Percentiles rank a stretch among this genome's conserved stretches.
phyloP scores from a whole-genome alignment of 2,797 vertebrate genomes.

The Ctenosaura bakeri region DNA sequence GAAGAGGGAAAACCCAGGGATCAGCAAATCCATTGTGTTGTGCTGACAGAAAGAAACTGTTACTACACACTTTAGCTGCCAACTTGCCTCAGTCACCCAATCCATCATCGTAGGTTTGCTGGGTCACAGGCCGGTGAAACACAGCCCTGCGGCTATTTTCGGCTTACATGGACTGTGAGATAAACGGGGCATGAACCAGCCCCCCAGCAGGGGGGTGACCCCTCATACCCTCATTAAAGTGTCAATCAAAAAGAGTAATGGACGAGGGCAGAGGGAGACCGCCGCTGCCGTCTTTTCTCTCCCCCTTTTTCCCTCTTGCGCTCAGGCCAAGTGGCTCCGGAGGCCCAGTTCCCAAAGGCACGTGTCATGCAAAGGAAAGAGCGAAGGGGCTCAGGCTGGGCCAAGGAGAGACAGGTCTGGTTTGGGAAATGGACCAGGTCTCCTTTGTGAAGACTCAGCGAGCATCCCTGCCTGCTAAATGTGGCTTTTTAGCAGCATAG shows the following conservation, averaged over 20 bases:
- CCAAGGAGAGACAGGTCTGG: background rate
- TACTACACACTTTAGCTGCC: conserved; percentile 85
- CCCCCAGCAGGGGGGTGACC: conserved; percentile 91
- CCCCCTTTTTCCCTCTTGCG: background rate
- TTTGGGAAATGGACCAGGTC: background rate
- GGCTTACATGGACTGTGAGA: conserved; percentile 87
- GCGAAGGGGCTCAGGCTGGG: background rate
- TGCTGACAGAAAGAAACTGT: conserved; percentile 80
- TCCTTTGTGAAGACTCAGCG: background rate
- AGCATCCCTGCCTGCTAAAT: background rate
- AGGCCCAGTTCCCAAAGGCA: background rate
- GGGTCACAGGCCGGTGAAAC: conserved; percentile 81
- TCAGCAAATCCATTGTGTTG: conserved; percentile 79
- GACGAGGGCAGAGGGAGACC: conserved; percentile 73
- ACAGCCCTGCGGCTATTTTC: conserved; percentile 84
- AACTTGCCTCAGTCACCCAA: conserved; percentile 82
- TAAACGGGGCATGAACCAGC: conserved; percentile 91
- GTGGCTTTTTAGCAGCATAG: too few relatives aligned
- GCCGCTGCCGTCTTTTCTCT: conserved; percentile 24
- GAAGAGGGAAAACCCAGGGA: conserved; percentile 58
- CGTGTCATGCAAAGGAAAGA: too few relatives aligned
- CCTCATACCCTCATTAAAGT: conserved; percentile 94
- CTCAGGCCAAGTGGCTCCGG: conserved; percentile 25
- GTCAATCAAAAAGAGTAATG: conserved; percentile 96
- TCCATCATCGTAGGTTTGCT: conserved; percentile 88